These are phyloP conservation scores for Dolichopus griseipennis DNA, from an alignment of 2,888 invertebrate species.

Conservation along the genomic window DNA sequence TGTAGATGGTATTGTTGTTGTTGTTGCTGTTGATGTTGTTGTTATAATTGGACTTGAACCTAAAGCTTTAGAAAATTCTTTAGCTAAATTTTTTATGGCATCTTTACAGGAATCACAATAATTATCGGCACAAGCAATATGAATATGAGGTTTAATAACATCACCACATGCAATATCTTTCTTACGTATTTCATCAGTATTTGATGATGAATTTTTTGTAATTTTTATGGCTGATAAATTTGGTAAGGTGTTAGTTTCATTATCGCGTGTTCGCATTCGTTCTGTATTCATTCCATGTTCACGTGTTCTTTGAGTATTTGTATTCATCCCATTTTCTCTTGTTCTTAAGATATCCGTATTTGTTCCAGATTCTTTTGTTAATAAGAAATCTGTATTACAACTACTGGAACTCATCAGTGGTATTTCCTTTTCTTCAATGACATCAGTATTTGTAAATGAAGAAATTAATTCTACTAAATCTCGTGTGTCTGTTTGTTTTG, in stretches of 20 bases:
- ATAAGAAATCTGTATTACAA: neutral
- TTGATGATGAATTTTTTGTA: conserved; percentile 32
- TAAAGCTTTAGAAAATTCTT: conserved; percentile 37
- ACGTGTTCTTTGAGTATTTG: conserved; percentile 26
- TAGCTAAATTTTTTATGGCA: conserved; percentile 48
- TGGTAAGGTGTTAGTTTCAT: conserved; percentile 14
- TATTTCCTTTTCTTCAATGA: neutral
- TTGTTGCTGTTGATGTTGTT: neutral
- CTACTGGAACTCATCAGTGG: neutral
- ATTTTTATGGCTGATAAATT: conserved; percentile 20
- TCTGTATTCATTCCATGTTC: conserved; percentile 29
- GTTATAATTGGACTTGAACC: conserved; percentile 19
- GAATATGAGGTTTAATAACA: conserved; percentile 45
- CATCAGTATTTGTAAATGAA: conserved; percentile 31
- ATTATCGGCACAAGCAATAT: conserved; percentile 46
- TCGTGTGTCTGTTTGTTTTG: conserved; percentile 42
- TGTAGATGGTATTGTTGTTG: neutral
- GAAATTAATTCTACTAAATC: conserved; percentile 33
- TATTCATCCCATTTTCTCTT: conserved; percentile 28
- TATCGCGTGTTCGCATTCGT: conserved; percentile 13
- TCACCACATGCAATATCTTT: conserved; percentile 49
- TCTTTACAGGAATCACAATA: conserved; percentile 55
- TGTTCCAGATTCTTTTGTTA: conserved; percentile 13
- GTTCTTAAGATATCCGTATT: conserved; percentile 26
- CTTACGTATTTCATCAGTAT: conserved; percentile 39